A percentile compares a stretch with the other conserved stretches of the same genome.
Evolutionary conservation across 2,113 vertebrate genomes (phyloP).

Genomic region (Sphyrna mokarran): DNA sequence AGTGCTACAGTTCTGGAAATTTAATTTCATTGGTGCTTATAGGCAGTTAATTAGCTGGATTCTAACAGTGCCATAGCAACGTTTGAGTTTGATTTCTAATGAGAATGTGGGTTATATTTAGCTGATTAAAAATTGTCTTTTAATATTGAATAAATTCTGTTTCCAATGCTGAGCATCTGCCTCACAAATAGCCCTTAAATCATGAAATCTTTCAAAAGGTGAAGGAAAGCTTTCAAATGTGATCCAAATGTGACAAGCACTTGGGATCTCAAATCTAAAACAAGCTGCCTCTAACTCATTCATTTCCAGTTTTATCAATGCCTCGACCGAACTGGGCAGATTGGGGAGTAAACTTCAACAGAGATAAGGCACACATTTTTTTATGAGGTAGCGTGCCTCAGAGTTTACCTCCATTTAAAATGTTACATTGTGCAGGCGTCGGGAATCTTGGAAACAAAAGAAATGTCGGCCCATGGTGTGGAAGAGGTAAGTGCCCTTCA

Average conservation of each 20-base stretch:
- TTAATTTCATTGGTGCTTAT: neutral
- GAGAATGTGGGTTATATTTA: neutral
- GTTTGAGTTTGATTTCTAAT: slow-evolving; percentile 5
- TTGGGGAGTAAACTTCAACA: no score
- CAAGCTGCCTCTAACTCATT: neutral
- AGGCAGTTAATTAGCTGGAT: neutral
- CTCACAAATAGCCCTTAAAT: neutral
- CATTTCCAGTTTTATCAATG: neutral
- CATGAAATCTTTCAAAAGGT: neutral
- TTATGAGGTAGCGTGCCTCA: no score
- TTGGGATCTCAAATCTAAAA: neutral
- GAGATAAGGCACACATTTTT: no score
- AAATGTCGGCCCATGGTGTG: no score
- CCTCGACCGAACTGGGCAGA: no score
- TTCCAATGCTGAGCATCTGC: neutral
- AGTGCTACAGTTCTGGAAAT: neutral
- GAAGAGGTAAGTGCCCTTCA: no score
- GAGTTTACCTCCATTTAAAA: no score
- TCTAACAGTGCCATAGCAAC: neutral
- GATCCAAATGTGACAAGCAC: neutral
- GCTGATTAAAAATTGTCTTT: neutral
- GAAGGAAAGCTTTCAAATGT: neutral
- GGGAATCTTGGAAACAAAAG: no score
- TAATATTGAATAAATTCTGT: neutral
- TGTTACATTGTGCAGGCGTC: no score